Evolutionary conservation across 1,140 invertebrate species (phyloP), one percentile per base, ranked within the genome.

Genomic region (Drosophila prosaltans): DNA sequence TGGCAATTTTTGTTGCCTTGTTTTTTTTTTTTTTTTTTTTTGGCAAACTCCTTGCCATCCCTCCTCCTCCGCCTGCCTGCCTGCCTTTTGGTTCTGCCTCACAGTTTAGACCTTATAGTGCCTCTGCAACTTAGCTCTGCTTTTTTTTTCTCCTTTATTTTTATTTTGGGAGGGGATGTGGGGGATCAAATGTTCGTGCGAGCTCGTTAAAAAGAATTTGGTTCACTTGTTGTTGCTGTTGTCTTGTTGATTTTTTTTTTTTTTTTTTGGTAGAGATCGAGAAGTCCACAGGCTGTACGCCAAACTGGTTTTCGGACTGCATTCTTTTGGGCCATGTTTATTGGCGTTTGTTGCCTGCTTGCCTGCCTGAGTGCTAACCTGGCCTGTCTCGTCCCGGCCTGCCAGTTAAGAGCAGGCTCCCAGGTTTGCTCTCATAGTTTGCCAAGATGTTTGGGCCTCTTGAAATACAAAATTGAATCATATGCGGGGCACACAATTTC

Each of bases 181-280:
- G 59, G 51, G 80, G 84, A 81, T 89, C 84, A 89, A 89, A 89
- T 89, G 84, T 84, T 89, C 77, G 84, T 88, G 80, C 84, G 84
- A 89, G 84, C 84, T 89, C 84, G 84, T 89, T 89, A 89, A 89
- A 88, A 89, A 89, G 84, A 89, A 89, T 89, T 89, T 89, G 84
- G 84, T 89, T 89, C 84, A 89, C 84, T 89, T 89, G 84, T 74
- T 84, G 80, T 82, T 86, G 57, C 28, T 74, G 74, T 58, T 70
- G 66, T 65, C 65, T 69, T 59, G 73, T 58, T 70, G 66, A 57
- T 65, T 68, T 48, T 48, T 71, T 36, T 60, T 68, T 59, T 67
- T 58, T 69, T 72, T 64, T 54, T 63, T 64, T 64, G 66, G 74
- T 57, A 28, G 69, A 77, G 74, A 77, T 78, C 70, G 76, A 77